Evolutionary conservation across 2,797 vertebrate genomes (phyloP).

Genomic region (Pantherophis alleghaniensis): DNA sequence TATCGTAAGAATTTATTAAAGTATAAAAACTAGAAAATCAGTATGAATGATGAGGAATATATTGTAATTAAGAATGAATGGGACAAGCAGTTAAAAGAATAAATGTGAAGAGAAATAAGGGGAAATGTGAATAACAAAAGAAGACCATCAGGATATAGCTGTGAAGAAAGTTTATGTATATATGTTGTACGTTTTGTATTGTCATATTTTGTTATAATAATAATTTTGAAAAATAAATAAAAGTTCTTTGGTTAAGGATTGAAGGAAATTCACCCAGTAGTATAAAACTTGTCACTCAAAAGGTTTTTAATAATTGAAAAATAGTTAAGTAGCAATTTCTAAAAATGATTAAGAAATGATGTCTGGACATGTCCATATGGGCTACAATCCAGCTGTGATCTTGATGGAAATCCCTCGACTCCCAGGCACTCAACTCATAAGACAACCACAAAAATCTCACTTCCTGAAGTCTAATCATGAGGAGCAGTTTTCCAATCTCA

Average conservation of each 20-base stretch:
- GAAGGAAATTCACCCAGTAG: background rate
- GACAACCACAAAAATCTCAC: background rate
- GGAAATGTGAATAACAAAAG: too few species aligned
- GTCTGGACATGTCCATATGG: background rate
- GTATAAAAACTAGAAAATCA: too few species aligned
- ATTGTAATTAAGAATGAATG: too few species aligned
- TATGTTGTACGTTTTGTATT: too few species aligned
- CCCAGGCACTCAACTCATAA: background rate
- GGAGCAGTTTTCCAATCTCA: background rate
- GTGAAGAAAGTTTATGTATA: too few species aligned
- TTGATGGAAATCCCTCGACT: background rate
- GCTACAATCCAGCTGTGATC: background rate
- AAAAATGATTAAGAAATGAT: background rate
- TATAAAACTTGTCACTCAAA: background rate
- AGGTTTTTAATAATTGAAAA: background rate
- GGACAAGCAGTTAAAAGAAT: too few species aligned
- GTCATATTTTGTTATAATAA: too few species aligned
- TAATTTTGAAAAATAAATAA: too few species aligned
- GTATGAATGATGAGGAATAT: too few species aligned
- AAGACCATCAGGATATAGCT: too few species aligned
- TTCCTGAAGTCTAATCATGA: background rate
- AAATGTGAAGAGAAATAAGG: too few species aligned
- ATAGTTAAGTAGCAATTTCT: background rate
- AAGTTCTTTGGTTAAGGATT: background rate
- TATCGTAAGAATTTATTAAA: too few species aligned